Conservation (phyloP, 1,140 invertebrate genomes). For the Epicauta chinensis region DNA sequence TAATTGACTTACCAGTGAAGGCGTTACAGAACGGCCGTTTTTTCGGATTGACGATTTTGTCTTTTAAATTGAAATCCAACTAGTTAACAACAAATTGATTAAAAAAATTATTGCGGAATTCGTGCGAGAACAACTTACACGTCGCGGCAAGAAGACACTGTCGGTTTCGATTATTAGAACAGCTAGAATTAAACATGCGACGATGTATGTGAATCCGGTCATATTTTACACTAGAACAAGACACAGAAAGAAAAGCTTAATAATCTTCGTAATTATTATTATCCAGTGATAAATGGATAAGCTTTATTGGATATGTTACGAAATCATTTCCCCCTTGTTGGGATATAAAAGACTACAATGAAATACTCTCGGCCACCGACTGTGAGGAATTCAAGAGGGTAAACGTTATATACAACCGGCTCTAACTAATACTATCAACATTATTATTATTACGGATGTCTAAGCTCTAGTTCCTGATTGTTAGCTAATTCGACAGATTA, state of each 20-base stretch:
- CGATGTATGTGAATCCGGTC: conserved; percentile 24
- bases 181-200: conserved; percentile 14
- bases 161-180: conserved; percentile 22
- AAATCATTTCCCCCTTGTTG: conserved; percentile 20
- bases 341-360: conserved; percentile 33
- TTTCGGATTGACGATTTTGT: conserved; percentile 43
- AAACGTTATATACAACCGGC: conserved; percentile 1
- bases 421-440: too few species aligned
- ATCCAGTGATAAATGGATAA: conserved; percentile 37
- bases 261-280: conserved; percentile 26
- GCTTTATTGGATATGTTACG: conserved; percentile 27
- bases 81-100: too few species aligned
- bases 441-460: too few species aligned
- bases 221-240: conserved; percentile 25
- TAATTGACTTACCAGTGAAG: conserved; percentile 56
- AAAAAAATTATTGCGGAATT: too few species aligned
- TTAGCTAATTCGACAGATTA: too few species aligned
- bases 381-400: conserved; percentile 31
- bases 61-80: conserved; percentile 10
- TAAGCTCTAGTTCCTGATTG: too few species aligned
- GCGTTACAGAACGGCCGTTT: conserved; percentile 69
- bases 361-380: conserved; percentile 37
- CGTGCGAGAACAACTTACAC: conserved; percentile 22
- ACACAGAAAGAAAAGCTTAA: background rate
- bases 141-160: conserved; percentile 32